Percentiles rank a stretch among this genome's conserved stretches.
Conservation (phyloP, 2,797 vertebrate species). For the Macroramphosus scolopax region DNA sequence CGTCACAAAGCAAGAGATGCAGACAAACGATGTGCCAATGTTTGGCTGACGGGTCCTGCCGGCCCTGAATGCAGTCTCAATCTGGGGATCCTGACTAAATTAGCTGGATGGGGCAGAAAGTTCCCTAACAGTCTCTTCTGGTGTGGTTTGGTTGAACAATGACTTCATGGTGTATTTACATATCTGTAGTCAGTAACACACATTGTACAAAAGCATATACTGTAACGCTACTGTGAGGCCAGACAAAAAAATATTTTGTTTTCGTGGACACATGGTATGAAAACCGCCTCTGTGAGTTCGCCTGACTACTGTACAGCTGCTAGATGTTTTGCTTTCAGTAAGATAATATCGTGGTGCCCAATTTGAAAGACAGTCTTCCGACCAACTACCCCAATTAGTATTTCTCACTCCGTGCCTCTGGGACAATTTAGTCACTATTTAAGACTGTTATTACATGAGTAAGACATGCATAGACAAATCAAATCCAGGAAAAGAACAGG, state of each 20-base stretch:
- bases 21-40: conserved; percentile 35
- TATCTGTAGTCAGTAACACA: conserved; percentile 15
- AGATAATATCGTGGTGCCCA: not conserved
- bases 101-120: conserved; percentile 9
- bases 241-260: conserved; percentile 9
- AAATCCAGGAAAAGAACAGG: too few relatives aligned
- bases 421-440: conserved; percentile 7
- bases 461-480: not conserved
- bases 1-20: conserved; percentile 57
- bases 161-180: conserved; percentile 11
- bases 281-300: too few relatives aligned
- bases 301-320: not conserved
- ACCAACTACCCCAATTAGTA: conserved; percentile 11
- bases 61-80: conserved; percentile 10
- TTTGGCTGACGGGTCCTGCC: conserved; percentile 30
- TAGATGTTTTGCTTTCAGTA: conserved; percentile 1
- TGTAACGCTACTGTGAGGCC: conserved; percentile 6
- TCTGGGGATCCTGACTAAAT: conserved; percentile 17
- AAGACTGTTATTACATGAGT: not conserved
- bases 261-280: conserved; percentile 7
- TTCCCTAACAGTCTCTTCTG: conserved; percentile 4
- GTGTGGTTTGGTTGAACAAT: conserved; percentile 6
- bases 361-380: conserved; percentile 8
- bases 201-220: conserved; percentile 20
- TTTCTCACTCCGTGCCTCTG: conserved; percentile 22